Base-by-base conservation (phyloP, 2,888 invertebrate species). In the Habrosyne pyritoides region DNA sequence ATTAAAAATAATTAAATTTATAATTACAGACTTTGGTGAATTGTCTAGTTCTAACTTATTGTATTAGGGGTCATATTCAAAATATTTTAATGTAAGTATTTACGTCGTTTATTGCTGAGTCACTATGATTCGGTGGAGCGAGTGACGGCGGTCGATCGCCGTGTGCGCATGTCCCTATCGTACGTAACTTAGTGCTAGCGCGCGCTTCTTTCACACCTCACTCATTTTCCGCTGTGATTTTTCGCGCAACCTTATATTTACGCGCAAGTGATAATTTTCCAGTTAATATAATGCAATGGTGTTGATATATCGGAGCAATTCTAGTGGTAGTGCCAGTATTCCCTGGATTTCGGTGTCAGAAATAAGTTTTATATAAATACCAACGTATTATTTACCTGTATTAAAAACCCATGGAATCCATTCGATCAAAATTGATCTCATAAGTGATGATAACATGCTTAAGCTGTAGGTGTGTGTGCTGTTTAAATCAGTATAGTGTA, bases 81-180 rank as follows among this genome's bases (percentile, higher is more conserved):
- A 47, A 24, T 47, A 24, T 47, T 47, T 12, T 47, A 8, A 47
- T 12, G 21, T n/a, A n/a, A n/a, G n/a, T 47, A 8, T 18, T 42
- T 42, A 8, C 42, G 22, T 47, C n/a, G 24, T 49, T 24, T 18
- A 49, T 24, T 28, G 79, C 67, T 57, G 67, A 79, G 73, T 81
- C 82, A 81, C 62, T 66, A 64, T 76, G 73, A 79, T 57, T 64
- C 61, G 59, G 56, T 56, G 24, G 53, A 49, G 54, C 50, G 46
- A 42, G 55, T 57, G 42, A 52, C 52, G 47, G 50, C 14, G 42
- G 24, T 52, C 49, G 36, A 36, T 22, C 46, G 14, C 12, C 30
- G 57, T 18, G 60, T 50, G 52, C 59, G 42, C 24, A 12, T 12
- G 7, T 14, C 18, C 1, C 42, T 42, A 42, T 48, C 54, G 54